Evolutionary conservation across 2,113 vertebrate genomes (phyloP).

Genomic region (Phalacrocorax pelagicus): DNA sequence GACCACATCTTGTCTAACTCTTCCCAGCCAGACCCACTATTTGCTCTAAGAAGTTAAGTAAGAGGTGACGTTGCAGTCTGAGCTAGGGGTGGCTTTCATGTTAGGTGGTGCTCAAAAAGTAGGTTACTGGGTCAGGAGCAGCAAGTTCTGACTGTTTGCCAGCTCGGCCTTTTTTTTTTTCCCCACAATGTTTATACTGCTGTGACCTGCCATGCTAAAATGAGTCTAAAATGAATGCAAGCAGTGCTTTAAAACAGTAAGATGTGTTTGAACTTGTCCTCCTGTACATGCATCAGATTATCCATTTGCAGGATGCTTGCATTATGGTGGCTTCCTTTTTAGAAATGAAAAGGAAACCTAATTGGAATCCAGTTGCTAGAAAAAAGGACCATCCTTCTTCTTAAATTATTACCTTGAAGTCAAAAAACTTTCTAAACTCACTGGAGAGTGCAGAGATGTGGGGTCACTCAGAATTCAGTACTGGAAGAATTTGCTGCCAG

Average conservation of each 20-base stretch:
- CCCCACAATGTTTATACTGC: conserved; percentile 70
- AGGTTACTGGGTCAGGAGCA: conserved; percentile 95
- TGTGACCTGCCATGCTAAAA: conserved; percentile 89
- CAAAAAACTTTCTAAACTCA: neutral
- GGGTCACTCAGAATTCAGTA: neutral
- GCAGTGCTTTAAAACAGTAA: neutral
- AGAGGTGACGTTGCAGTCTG: conserved; percentile 80
- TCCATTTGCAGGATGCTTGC: neutral
- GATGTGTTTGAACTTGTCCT: neutral
- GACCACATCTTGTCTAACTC: neutral
- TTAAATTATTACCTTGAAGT: neutral
- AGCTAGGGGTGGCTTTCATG: conserved; percentile 71
- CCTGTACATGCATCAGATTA: neutral
- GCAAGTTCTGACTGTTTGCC: conserved; percentile 86
- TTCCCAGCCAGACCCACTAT: neutral
- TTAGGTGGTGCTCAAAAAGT: conserved; percentile 85
- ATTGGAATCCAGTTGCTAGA: neutral
- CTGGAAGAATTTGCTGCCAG: neutral
- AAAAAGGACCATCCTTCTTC: neutral
- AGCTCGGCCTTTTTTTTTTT: conserved; percentile 68
- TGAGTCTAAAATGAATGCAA: conserved; percentile 75
- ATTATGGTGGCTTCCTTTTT: neutral
- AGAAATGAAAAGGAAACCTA: neutral
- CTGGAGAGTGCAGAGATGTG: neutral
- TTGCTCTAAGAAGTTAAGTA: conserved; percentile 75